Percentiles rank a stretch among this genome's conserved stretches.
Evolutionary conservation across 2,888 invertebrate species (phyloP).

Genomic region (Euproctis similis): DNA sequence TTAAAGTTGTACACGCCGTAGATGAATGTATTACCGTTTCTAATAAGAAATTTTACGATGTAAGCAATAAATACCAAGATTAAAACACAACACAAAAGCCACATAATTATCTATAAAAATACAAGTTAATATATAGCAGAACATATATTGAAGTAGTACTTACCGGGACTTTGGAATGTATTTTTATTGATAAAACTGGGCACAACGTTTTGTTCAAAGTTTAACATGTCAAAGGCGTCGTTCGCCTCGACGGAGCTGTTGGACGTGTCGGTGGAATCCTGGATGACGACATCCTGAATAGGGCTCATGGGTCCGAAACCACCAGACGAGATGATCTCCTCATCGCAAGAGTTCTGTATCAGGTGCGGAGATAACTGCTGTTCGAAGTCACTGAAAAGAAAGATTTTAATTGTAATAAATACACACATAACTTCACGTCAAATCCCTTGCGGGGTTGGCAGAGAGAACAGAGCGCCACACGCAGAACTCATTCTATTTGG

Average conservation of each 20-base stretch:
- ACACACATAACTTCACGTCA: no score
- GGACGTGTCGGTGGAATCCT: slow-evolving; percentile 43
- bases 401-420: not conserved
- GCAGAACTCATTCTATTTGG: no score
- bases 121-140: no score
- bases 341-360: slow-evolving; percentile 63
- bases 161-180: slow-evolving; percentile 59
- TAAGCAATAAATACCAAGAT: no score
- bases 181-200: slow-evolving; percentile 60
- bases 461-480: no score
- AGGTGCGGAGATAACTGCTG: slow-evolving; percentile 76
- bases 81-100: no score
- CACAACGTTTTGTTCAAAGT: slow-evolving; percentile 65
- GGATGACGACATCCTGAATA: slow-evolving; percentile 50
- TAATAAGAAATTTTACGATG: no score
- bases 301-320: slow-evolving; percentile 47
- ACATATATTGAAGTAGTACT: no score
- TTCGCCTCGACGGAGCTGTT: slow-evolving; percentile 41
- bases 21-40: no score
- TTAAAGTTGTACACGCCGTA: no score
- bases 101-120: no score
- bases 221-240: slow-evolving; percentile 51
- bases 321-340: slow-evolving; percentile 33
- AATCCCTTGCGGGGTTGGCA: no score
- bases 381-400: slow-evolving; percentile 64